Evolutionary conservation across 2,888 invertebrate genomes (phyloP), one percentile per base, ranked within the genome.

Genomic region (Strigamia crassipes): DNA sequence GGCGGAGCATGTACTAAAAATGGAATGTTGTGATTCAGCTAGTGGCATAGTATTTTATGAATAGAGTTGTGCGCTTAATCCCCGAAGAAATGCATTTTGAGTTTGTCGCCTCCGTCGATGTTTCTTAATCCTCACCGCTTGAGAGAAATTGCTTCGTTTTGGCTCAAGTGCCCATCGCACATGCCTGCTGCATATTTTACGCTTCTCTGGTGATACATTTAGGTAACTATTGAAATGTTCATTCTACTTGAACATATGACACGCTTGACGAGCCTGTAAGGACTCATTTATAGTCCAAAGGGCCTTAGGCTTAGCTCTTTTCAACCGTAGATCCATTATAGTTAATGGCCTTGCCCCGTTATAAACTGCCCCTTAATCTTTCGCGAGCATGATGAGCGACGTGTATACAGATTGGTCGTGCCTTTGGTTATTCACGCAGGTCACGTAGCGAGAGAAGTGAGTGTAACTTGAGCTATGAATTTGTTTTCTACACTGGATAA

Each of bases 151-250:
- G 73, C 73, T n/a, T 73, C 73, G 27, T 27, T 73, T 27, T 73
- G 73, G 73, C 73, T 73, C 73, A 73, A 73, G 73, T 73, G 73
- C 73, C 73, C 73, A 73, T 73, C 73, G 73, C 73, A 31, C 73
- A 73, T 73, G 73, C 73, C 73, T 31, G 73, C 73, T 31, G 27
- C 73, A 73, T 73, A 73, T 73, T 73, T 73, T 73, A 73, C 73
- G 73, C 73, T 73, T 73, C 73, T 73, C 31, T 73, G 73, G 73
- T 73, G 73, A 73, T 73, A 73, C 73, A 73, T 73, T 73, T 73
- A 73, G 73, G 73, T n/a, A 73, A 73, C 73, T 73, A 73, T 73
- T 73, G 73, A 73, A 73, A 73, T 73, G 73, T 56, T 56, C 56
- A 56, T 56, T 56, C 18, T 56, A 21, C 56, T 8, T 73, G 73